phyloP scores from a whole-genome alignment of 2,888 invertebrate species.

The Protodeltote pygarga region DNA sequence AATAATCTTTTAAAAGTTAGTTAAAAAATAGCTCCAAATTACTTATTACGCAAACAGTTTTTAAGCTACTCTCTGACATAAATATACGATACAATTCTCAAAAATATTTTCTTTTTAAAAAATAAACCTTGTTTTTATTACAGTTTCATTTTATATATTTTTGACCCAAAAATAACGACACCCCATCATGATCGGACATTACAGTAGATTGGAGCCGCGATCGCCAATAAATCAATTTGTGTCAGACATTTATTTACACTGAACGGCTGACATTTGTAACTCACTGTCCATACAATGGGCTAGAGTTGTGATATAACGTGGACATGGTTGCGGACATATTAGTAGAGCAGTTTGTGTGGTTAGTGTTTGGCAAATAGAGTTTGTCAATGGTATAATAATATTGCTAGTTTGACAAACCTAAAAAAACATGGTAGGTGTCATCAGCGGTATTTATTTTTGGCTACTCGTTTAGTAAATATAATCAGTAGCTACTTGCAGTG shows the following conservation, averaged over 20 bases:
- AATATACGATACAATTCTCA: too few species aligned
- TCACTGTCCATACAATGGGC: slow-evolving; percentile 25
- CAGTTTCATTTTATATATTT: slow-evolving; percentile 27
- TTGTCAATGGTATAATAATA: too few species aligned
- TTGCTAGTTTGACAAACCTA: too few species aligned
- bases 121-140: not conserved
- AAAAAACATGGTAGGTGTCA: too few species aligned
- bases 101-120: slow-evolving; percentile 7
- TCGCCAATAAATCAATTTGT: slow-evolving; percentile 69
- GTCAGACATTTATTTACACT: slow-evolving; percentile 67
- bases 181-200: slow-evolving; percentile 55
- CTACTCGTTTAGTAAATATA: too few species aligned
- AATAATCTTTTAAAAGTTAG: too few species aligned
- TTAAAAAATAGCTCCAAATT: too few species aligned
- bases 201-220: slow-evolving; percentile 55
- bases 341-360: not conserved
- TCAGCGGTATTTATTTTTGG: too few species aligned
- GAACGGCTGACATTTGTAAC: slow-evolving; percentile 64
- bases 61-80: too few species aligned
- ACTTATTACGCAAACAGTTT: too few species aligned
- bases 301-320: slow-evolving; percentile 27
- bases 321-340: slow-evolving; percentile 25
- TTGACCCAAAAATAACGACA: slow-evolving; percentile 47
- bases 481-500: too few species aligned
- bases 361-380: not conserved